Evolutionary conservation across 2,797 vertebrate species (phyloP).

Genomic region (Lacerta bilineata): DNA sequence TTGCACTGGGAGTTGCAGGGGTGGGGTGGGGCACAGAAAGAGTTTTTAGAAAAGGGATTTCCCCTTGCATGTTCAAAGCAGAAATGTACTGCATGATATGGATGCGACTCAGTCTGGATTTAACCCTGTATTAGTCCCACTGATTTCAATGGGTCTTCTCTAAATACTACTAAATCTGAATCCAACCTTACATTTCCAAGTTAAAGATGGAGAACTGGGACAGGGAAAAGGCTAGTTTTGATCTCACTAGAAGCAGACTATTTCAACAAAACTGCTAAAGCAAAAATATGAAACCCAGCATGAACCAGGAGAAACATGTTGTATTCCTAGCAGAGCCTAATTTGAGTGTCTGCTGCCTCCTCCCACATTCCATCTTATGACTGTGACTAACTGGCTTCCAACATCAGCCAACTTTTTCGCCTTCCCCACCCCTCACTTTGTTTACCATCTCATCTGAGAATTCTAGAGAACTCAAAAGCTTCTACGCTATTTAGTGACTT

Average conservation of each 20-base stretch:
- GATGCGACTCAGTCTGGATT: too few species aligned
- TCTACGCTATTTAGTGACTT: background rate
- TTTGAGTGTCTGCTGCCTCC: too few species aligned
- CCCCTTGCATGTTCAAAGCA: too few species aligned
- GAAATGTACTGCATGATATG: too few species aligned
- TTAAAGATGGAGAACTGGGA: background rate
- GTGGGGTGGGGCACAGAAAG: too few species aligned
- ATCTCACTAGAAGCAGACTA: background rate
- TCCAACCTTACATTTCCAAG: background rate
- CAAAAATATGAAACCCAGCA: background rate
- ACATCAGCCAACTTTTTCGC: too few species aligned
- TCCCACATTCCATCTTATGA: too few species aligned
- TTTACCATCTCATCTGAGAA: background rate
- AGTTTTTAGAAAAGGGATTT: background rate
- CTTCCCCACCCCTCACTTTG: background rate
- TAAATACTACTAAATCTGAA: background rate
- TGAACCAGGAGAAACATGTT: constrained; percentile 16
- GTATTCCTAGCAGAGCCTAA: background rate
- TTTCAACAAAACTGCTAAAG: constrained; percentile 6
- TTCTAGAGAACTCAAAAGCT: background rate
- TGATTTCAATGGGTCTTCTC: too few species aligned
- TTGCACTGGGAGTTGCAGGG: too few species aligned
- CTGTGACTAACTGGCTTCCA: too few species aligned
- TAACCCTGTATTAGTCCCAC: too few species aligned
- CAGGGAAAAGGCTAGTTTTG: background rate